These are phyloP conservation scores for Thysanoteuthis rhombus DNA, from an alignment of 2,888 invertebrate species.

Conservation along the genomic window DNA sequence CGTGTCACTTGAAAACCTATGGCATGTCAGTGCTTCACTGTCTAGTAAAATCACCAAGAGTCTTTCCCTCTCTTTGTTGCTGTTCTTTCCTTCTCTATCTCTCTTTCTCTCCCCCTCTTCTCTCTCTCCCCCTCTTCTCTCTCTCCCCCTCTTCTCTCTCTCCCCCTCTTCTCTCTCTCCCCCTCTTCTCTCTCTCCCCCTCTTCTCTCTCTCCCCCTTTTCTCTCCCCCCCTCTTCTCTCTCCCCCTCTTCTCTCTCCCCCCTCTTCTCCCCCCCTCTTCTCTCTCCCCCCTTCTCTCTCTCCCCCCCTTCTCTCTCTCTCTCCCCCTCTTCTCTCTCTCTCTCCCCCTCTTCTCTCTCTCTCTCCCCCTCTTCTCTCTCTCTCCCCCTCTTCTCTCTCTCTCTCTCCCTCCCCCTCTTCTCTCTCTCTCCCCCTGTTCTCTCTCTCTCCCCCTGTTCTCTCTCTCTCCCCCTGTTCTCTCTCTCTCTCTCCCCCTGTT, in stretches of 20 bases:
- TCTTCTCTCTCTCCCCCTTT: too few species aligned
- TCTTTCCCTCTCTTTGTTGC: background rate
- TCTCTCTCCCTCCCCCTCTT: too few species aligned
- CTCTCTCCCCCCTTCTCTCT: background rate
- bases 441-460: too few species aligned
- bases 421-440: too few species aligned
- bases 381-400: too few species aligned
- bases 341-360: too few species aligned
- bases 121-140: background rate
- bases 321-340: background rate
- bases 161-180: background rate
- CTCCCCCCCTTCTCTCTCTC: background rate
- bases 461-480: background rate
- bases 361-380: too few species aligned
- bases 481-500: too few species aligned
- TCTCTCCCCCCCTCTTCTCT: too few species aligned
- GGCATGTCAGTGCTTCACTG: too few species aligned
- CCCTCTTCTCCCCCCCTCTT: background rate
- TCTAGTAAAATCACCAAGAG: too few species aligned
- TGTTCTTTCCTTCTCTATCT: background rate
- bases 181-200: background rate
- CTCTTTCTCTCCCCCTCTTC: background rate
- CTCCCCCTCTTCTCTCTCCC: background rate
- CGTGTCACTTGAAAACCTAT: too few species aligned
- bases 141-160: background rate